phyloP scores from a whole-genome alignment of 2,888 invertebrate species.

The Scaptomyza cyrtandrae region DNA sequence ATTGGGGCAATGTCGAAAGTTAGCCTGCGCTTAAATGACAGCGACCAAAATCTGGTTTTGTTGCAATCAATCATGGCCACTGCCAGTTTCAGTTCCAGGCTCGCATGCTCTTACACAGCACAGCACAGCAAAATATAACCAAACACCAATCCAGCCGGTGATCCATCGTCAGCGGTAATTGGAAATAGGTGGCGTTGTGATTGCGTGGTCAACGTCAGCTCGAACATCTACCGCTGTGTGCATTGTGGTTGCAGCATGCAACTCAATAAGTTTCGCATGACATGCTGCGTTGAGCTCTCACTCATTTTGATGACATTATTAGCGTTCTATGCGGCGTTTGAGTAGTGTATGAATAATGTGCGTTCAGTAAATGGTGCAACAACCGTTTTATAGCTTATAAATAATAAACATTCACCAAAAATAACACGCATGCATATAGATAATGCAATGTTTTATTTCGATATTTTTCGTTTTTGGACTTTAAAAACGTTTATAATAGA shows the following conservation, averaged over 20 bases:
- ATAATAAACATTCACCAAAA: conserved; percentile 2
- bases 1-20: conserved; percentile 54
- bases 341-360: conserved; percentile 60
- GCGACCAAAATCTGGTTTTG: conserved; percentile 78
- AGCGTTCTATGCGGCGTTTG: conserved; percentile 49
- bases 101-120: not conserved
- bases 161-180: conserved; percentile 70
- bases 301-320: conserved; percentile 65
- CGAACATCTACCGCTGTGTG: conserved; percentile 17
- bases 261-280: conserved; percentile 53
- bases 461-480: not conserved
- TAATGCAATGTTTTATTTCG: not conserved
- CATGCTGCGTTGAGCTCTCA: conserved; percentile 32
- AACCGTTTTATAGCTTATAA: not conserved
- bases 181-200: conserved; percentile 76
- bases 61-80: conserved; percentile 74
- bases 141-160: conserved; percentile 10
- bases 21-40: conserved; percentile 74
- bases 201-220: conserved; percentile 58
- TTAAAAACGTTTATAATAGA: not conserved
- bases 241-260: conserved; percentile 52
- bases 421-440: not conserved
- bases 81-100: conserved; percentile 20
- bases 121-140: not conserved
- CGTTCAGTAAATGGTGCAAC: conserved; percentile 29